Evolutionary conservation across 2,113 vertebrate genomes (phyloP).

Genomic region (Seriola quinqueradiata): DNA sequence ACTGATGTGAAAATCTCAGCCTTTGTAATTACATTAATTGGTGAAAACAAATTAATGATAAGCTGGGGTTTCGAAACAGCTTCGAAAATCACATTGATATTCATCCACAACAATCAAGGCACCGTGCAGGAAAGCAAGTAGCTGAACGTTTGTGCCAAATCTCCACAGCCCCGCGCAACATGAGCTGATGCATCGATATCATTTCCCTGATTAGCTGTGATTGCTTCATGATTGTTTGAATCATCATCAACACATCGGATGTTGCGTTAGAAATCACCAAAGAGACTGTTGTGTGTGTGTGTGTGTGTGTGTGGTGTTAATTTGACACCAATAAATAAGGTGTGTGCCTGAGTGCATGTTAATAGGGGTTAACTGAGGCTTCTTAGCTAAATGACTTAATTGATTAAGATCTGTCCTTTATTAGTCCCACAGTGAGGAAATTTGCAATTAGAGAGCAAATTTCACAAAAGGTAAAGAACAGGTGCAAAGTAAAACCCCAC

Average conservation of each 20-base stretch:
- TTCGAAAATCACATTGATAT: not conserved
- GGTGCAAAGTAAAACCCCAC: too few relatives aligned
- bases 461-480: too few relatives aligned
- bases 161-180: slow-evolving; percentile 8
- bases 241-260: not conserved
- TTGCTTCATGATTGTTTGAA: slow-evolving; percentile 36
- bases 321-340: slow-evolving; percentile 25
- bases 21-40: not conserved
- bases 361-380: not conserved
- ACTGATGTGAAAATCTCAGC: not conserved
- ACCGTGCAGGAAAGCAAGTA: not conserved
- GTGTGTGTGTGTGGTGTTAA: not conserved
- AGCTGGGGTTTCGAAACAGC: not conserved
- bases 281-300: not conserved
- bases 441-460: too few relatives aligned
- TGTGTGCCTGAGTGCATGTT: not conserved
- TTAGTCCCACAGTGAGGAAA: too few relatives aligned
- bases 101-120: slow-evolving; percentile 5
- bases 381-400: slow-evolving; percentile 22
- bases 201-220: slow-evolving; percentile 3
- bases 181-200: not conserved
- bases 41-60: not conserved
- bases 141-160: slow-evolving; percentile 5
- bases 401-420: not conserved
- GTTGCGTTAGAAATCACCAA: not conserved